Conservation (phyloP, 2,888 invertebrate genomes). For the Serripes groenlandicus region DNA sequence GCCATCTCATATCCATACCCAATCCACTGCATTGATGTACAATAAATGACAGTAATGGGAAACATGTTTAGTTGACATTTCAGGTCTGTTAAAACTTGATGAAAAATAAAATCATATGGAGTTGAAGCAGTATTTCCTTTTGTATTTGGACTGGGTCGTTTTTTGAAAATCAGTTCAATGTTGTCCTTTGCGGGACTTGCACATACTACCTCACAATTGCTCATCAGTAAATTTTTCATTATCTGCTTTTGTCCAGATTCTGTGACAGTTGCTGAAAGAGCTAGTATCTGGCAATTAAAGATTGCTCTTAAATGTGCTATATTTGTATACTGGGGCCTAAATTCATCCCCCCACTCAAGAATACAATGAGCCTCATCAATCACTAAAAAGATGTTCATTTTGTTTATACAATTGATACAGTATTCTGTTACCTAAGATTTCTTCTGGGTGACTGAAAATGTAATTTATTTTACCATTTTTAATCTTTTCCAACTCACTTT, state of each 20-base stretch:
- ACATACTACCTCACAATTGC: not conserved
- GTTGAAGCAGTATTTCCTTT: slow-evolving; percentile 14
- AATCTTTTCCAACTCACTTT: too few relatives aligned
- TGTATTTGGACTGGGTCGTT: not conserved
- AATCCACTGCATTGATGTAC: slow-evolving; percentile 42
- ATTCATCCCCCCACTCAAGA: slow-evolving; percentile 29
- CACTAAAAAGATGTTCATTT: slow-evolving; percentile 15
- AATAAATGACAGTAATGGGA: slow-evolving; percentile 40
- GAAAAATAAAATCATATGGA: slow-evolving; percentile 30
- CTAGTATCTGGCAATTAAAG: not conserved
- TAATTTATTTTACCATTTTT: too few relatives aligned
- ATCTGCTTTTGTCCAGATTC: not conserved
- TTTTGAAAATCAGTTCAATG: not conserved
- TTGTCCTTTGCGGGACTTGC: not conserved
- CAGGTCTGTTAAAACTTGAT: slow-evolving; percentile 8
- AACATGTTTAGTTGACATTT: not conserved
- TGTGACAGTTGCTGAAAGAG: not conserved
- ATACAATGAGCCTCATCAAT: slow-evolving; percentile 48
- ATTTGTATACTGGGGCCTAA: not conserved
- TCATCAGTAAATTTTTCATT: not conserved
- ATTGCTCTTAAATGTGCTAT: not conserved
- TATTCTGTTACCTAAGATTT: too few relatives aligned
- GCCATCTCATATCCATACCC: slow-evolving; percentile 44
- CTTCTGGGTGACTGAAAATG: too few relatives aligned
- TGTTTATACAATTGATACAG: not conserved